Base-by-base conservation (phyloP, 2,113 vertebrate genomes). In the Actenoides hombroni region DNA sequence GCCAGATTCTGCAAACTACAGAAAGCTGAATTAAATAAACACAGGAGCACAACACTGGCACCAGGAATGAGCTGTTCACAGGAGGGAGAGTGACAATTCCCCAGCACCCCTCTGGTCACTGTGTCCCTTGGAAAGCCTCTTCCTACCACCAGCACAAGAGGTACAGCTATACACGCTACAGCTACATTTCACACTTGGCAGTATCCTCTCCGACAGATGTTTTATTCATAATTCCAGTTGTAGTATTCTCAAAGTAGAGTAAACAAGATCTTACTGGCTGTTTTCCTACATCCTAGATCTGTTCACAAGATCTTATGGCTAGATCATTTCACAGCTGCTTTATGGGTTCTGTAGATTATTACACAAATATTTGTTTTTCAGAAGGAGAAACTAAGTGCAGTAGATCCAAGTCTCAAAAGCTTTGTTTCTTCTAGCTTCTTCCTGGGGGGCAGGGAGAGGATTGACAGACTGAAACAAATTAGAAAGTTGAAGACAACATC, bases 271-370 rank as follows among this genome's bases (percentile, higher is more conserved):
- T 90, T 65, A 31, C 83, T 90, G 53, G 40, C 44, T 76, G 49
- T 79, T 54, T 79, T 88, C 61, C 56, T 86, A 6, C 39, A 39
- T 83, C 79, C 60, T 16, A 6, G 61, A 92, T 93, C 90, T 7
- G 1, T 49, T 87, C 31, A 60, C 0, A 1, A 71, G 84, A 91
- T 65, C 74, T 93, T 59, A 81, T 19, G 29, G 14, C 51, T 83
- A 63, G 86, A 93, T 83, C 26, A 79, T 90, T 77, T 83, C 88
- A 74, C 90, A 94, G 83, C 79, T 94, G 85, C 25, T 86, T 67
- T 75, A 65, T 37, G 49, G 16, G 37, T 80, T 85, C 88, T 83
- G 63, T 44, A 90, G 78, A 65, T 70, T 73, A 20, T 69, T 77
- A 83, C 31, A 83, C 26, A 85, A 89, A 83, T 91, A 87, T 56